Evolutionary conservation across 2,888 invertebrate genomes (phyloP).

Genomic region (Microplitis deprimator): DNA sequence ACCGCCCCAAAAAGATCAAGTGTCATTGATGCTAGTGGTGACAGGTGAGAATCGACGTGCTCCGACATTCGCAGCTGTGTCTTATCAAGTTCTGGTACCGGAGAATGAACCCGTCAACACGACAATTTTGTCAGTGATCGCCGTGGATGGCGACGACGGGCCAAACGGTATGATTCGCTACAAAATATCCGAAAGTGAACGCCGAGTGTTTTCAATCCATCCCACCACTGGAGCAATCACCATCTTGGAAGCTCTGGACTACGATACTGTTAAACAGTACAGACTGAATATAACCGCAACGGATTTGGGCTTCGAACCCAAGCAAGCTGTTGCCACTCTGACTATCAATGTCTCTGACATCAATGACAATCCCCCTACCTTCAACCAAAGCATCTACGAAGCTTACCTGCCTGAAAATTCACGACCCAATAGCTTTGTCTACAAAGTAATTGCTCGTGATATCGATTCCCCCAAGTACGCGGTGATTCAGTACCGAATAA

Average conservation of each 20-base stretch:
- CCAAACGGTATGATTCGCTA: slow-evolving; percentile 93
- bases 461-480: slow-evolving; percentile 91
- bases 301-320: slow-evolving; percentile 88
- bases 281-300: slow-evolving; percentile 88
- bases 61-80: slow-evolving; percentile 87
- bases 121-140: slow-evolving; percentile 86
- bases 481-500: slow-evolving; percentile 86
- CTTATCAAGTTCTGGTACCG: slow-evolving; percentile 91
- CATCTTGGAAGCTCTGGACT: slow-evolving; percentile 87
- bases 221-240: slow-evolving; percentile 84
- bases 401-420: slow-evolving; percentile 89
- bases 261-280: slow-evolving; percentile 88
- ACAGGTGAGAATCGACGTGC: slow-evolving; percentile 87
- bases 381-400: slow-evolving; percentile 83
- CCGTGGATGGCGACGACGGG: slow-evolving; percentile 88
- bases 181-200: slow-evolving; percentile 86
- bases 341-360: slow-evolving; percentile 92
- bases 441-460: slow-evolving; percentile 82
- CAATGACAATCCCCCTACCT: slow-evolving; percentile 92
- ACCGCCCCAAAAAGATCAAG: slow-evolving; percentile 87
- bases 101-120: slow-evolving; percentile 92
- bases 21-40: slow-evolving; percentile 81
- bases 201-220: slow-evolving; percentile 86
- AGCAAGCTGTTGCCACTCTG: slow-evolving; percentile 83
- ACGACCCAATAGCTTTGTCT: slow-evolving; percentile 82